Percentiles rank a stretch among this genome's conserved stretches.
phyloP scores from a whole-genome alignment of 2,888 invertebrate species.

The Pandemis heparana region DNA sequence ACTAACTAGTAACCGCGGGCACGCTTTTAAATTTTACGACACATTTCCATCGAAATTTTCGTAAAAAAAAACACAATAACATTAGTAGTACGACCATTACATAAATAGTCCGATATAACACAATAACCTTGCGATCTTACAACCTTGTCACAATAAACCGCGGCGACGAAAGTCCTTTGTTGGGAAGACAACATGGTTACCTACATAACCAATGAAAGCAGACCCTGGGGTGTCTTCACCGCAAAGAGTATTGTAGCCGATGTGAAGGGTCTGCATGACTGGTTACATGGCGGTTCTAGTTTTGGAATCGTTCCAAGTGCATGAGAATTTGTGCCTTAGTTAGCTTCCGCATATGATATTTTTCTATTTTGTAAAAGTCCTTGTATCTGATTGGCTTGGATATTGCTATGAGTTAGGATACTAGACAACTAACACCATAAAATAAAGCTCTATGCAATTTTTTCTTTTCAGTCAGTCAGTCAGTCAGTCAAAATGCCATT shows the following conservation, averaged over 20 bases:
- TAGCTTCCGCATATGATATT: slow-evolving; percentile 15
- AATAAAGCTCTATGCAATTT: slow-evolving; percentile 1
- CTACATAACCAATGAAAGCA: slow-evolving; percentile 18
- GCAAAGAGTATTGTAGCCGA: not conserved
- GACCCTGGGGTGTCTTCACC: slow-evolving; percentile 5
- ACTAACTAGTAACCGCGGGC: slow-evolving; percentile 12
- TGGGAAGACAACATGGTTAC: slow-evolving; percentile 29
- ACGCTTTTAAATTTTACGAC: slow-evolving; percentile 13
- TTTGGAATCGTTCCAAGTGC: slow-evolving; percentile 36
- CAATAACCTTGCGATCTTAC: slow-evolving; percentile 13
- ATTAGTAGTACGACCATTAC: not conserved
- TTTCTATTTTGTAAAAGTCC: slow-evolving; percentile 22
- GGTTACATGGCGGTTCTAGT: slow-evolving; percentile 18
- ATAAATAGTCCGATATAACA: not conserved
- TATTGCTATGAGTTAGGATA: slow-evolving; percentile 1
- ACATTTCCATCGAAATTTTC: slow-evolving; percentile 10
- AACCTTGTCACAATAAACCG: slow-evolving; percentile 28
- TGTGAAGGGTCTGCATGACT: slow-evolving; percentile 3
- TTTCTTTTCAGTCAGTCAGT: not conserved
- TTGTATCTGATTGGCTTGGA: slow-evolving; percentile 24
- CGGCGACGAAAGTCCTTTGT: slow-evolving; percentile 21
- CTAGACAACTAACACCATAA: too few relatives aligned
- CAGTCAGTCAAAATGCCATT: too few relatives aligned
- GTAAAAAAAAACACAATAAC: too few relatives aligned
- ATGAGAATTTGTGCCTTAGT: slow-evolving; percentile 24